A percentile compares a stretch with the other conserved stretches of the same genome.
These are phyloP conservation scores for Rhabdomys pumilio DNA, from an alignment of 2,797 vertebrate genomes.

Conservation along the genomic window DNA sequence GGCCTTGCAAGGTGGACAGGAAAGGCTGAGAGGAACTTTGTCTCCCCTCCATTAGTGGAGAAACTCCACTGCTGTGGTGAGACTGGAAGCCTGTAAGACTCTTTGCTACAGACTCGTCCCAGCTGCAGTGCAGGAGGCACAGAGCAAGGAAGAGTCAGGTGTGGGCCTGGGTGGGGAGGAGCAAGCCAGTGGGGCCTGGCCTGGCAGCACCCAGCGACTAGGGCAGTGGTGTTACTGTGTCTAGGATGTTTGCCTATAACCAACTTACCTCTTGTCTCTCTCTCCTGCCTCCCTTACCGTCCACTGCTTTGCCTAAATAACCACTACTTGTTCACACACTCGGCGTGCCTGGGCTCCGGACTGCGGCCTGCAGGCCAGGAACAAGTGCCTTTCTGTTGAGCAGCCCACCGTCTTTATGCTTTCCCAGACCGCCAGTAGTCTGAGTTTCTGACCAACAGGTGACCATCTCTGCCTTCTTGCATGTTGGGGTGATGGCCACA, in stretches of 20 bases:
- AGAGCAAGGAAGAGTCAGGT: background rate
- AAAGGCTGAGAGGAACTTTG: background rate
- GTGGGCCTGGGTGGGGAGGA: background rate
- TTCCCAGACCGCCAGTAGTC: slow-evolving; percentile 99
- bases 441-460: slow-evolving; percentile 98
- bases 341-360: slow-evolving; percentile 87
- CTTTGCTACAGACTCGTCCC: background rate
- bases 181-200: background rate
- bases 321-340: slow-evolving; percentile 89
- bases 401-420: slow-evolving; percentile 99
- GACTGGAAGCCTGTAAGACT: background rate
- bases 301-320: slow-evolving; percentile 89
- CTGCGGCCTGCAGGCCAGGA: slow-evolving; percentile 93
- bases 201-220: background rate
- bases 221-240: background rate
- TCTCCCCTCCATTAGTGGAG: background rate
- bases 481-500: slow-evolving; percentile 83
- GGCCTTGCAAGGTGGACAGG: background rate
- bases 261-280: slow-evolving; percentile 89
- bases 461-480: slow-evolving; percentile 90
- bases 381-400: slow-evolving; percentile 96
- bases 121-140: background rate
- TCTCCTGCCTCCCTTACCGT: slow-evolving; percentile 87
- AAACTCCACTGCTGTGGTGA: background rate
- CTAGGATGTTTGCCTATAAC: slow-evolving; percentile 83